Evolutionary conservation across 2,888 invertebrate genomes (phyloP).

Genomic region (Plebejus melissa): DNA sequence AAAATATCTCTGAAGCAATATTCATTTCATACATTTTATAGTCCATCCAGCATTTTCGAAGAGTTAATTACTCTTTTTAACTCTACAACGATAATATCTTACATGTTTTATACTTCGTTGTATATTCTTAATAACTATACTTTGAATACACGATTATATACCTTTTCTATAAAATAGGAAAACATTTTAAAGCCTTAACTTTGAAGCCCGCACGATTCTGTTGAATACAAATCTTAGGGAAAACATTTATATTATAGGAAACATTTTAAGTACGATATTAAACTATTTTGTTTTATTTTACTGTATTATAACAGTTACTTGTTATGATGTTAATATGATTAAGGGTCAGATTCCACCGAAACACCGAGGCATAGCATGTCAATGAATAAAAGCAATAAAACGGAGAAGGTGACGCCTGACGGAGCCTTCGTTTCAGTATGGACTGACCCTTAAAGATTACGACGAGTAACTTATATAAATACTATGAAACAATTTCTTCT

Average conservation of each 20-base stretch:
- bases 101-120: slow-evolving; percentile 32
- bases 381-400: no score
- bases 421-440: background rate
- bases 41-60: slow-evolving; percentile 52
- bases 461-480: background rate
- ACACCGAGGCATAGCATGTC: no score
- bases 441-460: background rate
- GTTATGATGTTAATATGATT: slow-evolving; percentile 1
- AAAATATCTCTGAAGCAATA: slow-evolving; percentile 4
- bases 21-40: slow-evolving; percentile 44
- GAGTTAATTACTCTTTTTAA: slow-evolving; percentile 30
- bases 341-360: background rate
- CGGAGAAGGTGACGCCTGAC: no score
- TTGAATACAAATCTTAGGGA: background rate
- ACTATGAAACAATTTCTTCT: background rate
- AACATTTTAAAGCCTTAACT: slow-evolving; percentile 27
- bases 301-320: background rate
- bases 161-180: background rate
- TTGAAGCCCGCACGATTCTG: slow-evolving; percentile 35
- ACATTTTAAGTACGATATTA: background rate
- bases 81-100: background rate
- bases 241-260: slow-evolving; percentile 1
- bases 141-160: background rate
- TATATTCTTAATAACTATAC: slow-evolving; percentile 31
- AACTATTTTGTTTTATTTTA: background rate